phyloP scores from a whole-genome alignment of 2,797 vertebrate genomes.

The Leptodactylus fallax region DNA sequence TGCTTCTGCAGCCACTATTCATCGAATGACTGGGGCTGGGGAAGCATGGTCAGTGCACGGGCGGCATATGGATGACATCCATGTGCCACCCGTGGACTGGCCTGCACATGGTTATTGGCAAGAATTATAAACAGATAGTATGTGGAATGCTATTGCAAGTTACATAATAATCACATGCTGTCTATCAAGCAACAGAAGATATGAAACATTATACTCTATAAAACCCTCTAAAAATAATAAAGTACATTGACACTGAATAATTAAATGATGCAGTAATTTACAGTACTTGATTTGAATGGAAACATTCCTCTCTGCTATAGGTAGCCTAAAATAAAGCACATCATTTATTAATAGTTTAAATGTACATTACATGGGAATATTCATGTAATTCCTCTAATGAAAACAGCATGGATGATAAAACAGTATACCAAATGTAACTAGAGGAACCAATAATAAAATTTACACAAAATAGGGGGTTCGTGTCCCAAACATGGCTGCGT shows the following conservation, averaged over 20 bases:
- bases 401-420: constrained; percentile 20
- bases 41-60: too few species aligned
- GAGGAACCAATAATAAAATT: neutral
- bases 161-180: too few species aligned
- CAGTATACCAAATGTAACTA: neutral
- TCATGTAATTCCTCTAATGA: neutral
- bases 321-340: constrained; percentile 12
- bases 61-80: too few species aligned
- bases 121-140: too few species aligned
- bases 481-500: too few species aligned
- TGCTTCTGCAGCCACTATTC: too few species aligned
- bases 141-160: too few species aligned
- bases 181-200: neutral
- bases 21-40: too few species aligned
- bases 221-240: too few species aligned
- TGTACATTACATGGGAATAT: constrained; percentile 40
- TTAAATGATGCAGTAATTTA: neutral
- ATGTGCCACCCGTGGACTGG: too few species aligned
- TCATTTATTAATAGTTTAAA: constrained; percentile 36
- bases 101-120: too few species aligned
- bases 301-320: constrained; percentile 19
- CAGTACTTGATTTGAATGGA: too few species aligned
- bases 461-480: neutral
- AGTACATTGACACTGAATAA: neutral
- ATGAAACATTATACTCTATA: neutral